Evolutionary conservation across 2,113 vertebrate genomes (phyloP).

Genomic region (Gobius niger): DNA sequence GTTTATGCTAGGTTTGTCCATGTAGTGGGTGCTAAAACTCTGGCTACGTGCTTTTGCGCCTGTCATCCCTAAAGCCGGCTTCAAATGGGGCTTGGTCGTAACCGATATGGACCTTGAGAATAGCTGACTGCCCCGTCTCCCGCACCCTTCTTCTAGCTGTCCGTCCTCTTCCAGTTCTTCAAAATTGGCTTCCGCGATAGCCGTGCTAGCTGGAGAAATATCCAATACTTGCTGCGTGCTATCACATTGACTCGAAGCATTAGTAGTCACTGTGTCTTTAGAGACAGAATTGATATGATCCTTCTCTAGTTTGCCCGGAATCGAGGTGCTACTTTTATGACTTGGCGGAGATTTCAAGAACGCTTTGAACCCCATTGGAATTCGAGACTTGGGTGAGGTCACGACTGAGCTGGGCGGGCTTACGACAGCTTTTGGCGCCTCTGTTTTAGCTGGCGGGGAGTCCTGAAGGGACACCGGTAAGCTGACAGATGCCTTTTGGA

Average conservation of each 20-base stretch:
- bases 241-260: conserved; percentile 53
- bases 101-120: conserved; percentile 84
- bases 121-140: conserved; percentile 76
- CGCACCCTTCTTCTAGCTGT: conserved; percentile 50
- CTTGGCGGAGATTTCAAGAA: conserved; percentile 84
- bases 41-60: conserved; percentile 93
- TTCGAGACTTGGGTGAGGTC: conserved; percentile 76
- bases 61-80: conserved; percentile 91
- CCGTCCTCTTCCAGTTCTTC: conserved; percentile 50
- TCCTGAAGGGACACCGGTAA: conserved; percentile 62
- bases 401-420: conserved; percentile 55
- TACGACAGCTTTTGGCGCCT: conserved; percentile 57
- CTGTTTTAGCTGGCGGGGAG: conserved; percentile 50
- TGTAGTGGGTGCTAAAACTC: conserved; percentile 86
- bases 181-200: conserved; percentile 54
- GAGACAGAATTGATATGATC: conserved; percentile 87
- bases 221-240: conserved; percentile 16
- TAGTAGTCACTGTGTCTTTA: conserved; percentile 73
- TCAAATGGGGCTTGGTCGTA: conserved; percentile 82
- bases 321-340: conserved; percentile 78
- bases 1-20: conserved; percentile 77
- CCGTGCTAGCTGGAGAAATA: conserved; percentile 44
- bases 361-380: conserved; percentile 84
- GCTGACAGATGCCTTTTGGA: conserved; percentile 65
- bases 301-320: conserved; percentile 89